Percentiles rank a stretch among this genome's conserved stretches.
These are phyloP conservation scores for Myotis findleyi DNA, from an alignment of 2,797 vertebrate genomes.

Conservation along the genomic window DNA sequence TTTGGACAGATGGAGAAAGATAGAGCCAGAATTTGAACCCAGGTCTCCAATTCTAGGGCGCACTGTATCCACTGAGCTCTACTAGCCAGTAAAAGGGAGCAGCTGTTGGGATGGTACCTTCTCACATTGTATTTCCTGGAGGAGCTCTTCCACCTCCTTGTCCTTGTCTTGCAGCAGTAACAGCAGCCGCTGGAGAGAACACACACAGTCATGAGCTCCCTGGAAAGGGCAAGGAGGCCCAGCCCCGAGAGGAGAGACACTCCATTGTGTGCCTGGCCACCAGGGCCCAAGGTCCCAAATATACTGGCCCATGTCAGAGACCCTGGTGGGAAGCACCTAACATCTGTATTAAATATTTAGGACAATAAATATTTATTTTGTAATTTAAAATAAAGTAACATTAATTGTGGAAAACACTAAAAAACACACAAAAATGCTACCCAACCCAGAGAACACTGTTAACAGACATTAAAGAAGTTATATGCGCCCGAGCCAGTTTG, in stretches of 20 bases:
- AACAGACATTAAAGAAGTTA: neutral
- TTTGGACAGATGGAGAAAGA: conserved; percentile 75
- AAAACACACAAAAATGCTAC: neutral
- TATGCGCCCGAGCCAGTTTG: no score
- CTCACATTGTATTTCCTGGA: conserved; percentile 89
- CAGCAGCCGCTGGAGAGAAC: conserved; percentile 89
- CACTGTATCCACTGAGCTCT: neutral
- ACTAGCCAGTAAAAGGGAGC: neutral
- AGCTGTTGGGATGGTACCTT: conserved; percentile 88
- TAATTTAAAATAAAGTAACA: neutral
- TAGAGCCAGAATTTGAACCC: neutral
- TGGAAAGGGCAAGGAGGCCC: neutral
- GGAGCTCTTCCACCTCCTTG: conserved; percentile 89
- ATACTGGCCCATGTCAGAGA: neutral
- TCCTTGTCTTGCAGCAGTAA: conserved; percentile 92
- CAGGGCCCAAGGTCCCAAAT: no score
- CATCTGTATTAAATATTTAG: neutral
- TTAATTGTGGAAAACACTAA: neutral
- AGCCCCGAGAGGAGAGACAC: neutral
- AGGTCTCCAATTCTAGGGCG: neutral
- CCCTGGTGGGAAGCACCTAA: neutral
- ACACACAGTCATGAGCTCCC: neutral
- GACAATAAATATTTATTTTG: neutral
- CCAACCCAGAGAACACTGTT: neutral
- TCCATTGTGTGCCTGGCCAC: neutral